Evolutionary conservation across 2,113 vertebrate genomes (phyloP), one percentile per base, ranked within the genome.

Genomic region (Sinocyclocheilus rhinocerous): DNA sequence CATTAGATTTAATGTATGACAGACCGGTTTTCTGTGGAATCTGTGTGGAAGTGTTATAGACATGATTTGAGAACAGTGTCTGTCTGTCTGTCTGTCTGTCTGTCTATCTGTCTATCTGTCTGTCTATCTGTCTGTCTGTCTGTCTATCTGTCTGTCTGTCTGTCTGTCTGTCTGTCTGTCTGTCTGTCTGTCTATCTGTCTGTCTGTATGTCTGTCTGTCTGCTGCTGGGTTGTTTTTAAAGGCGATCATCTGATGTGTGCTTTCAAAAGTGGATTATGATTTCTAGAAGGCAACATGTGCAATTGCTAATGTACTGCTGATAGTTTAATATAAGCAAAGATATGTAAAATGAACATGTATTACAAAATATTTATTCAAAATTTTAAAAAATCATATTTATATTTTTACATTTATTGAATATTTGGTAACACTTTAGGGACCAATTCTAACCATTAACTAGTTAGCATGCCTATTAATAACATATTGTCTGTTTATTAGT

Each of bases 311-410:
- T 67, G 65, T 2, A 6, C 6, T 63, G 10, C 4, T 67, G 24
- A 16, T 16, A 1, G 29, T 67, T 33, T 29, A 3, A 16, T 7
- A 3, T 29, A 67, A 16, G 65, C 13, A 29, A 16, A 33, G 13
- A 29, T 26, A 2, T 29, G 24, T 16, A 45, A 65, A 24, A 81
- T 45, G 0, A 42, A 24, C 8, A 24, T n/a, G n/a, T n/a, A n/a
- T 20, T 39, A 11, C 18, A 12, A 72, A 39, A 39, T 36, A 72
- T 39, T 7, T 67, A 18, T 15, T 26, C 0, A 63, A 45, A 45
- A 10, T 1, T 0, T 2, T 13, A 63, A 11, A n/a, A 22, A n/a
- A 0, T 22, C 3, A 18, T 55, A 2, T 10, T 13, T 65, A 0
- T 29, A 65, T 65, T 26, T 26, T 10, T 26, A 15, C 0, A 13